These are phyloP conservation scores for Eumaeus atala DNA, from an alignment of 1,140 invertebrate genomes.

Conservation along the genomic window DNA sequence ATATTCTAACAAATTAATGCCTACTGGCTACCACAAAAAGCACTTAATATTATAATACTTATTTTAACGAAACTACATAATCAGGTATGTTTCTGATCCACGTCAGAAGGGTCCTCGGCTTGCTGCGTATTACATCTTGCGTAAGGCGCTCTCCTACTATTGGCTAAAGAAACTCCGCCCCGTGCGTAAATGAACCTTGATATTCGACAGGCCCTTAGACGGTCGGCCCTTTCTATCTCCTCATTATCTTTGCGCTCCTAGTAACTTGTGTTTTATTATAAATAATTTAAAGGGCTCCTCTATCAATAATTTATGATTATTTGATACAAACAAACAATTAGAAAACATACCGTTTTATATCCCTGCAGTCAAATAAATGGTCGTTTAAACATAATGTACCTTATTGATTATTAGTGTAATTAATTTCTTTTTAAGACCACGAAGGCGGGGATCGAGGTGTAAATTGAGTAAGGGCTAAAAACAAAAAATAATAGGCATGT, in stretches of 20 bases:
- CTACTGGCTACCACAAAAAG: no score
- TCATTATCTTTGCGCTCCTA: conserved; percentile 48
- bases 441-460: conserved; percentile 33
- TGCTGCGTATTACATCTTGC: conserved; percentile 51
- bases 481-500: conserved; percentile 63
- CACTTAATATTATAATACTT: no score
- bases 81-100: conserved; percentile 24
- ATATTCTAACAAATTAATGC: no score
- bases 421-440: conserved; percentile 16
- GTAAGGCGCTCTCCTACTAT: conserved; percentile 48
- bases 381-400: neutral
- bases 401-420: conserved; percentile 16
- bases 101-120: conserved; percentile 22
- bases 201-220: conserved; percentile 54
- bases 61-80: no score
- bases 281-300: conserved; percentile 69
- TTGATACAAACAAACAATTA: conserved; percentile 10
- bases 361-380: neutral
- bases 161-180: conserved; percentile 60
- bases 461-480: conserved; percentile 35
- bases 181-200: conserved; percentile 64
- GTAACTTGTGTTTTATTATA: conserved; percentile 71
- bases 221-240: conserved; percentile 59
- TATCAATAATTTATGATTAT: conserved; percentile 30
- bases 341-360: neutral